phyloP scores from a whole-genome alignment of 2,888 invertebrate genomes.

The Pyrochroa serraticornis region DNA sequence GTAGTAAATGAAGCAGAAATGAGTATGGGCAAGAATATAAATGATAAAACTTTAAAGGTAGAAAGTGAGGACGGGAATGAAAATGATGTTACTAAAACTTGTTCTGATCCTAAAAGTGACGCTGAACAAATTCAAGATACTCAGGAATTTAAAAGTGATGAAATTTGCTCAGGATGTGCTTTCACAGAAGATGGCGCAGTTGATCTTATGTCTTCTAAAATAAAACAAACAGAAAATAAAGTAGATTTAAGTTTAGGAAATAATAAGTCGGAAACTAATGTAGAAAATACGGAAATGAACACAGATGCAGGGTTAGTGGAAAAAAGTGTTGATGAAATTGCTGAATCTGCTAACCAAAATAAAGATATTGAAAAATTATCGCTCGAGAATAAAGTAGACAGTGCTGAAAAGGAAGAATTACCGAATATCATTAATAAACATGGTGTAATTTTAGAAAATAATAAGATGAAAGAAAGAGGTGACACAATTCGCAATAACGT shows the following conservation, averaged over 20 bases:
- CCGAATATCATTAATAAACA: too few species aligned
- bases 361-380: too few species aligned
- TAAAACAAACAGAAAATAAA: conserved; percentile 4
- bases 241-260: not conserved
- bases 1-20: not conserved
- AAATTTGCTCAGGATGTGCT: not conserved
- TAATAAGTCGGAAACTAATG: not conserved
- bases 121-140: not conserved
- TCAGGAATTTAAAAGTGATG: not conserved
- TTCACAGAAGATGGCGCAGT: not conserved
- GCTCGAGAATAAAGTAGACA: not conserved
- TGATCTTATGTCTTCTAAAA: not conserved
- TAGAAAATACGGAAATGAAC: not conserved
- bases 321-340: not conserved
- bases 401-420: not conserved
- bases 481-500: too few species aligned
- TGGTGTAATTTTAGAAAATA: not conserved
- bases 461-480: not conserved
- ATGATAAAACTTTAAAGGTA: too few species aligned
- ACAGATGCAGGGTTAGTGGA: not conserved
- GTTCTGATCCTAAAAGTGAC: not conserved
- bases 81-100: too few species aligned
- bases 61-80: too few species aligned
- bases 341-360: too few species aligned
- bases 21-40: too few species aligned